Base-by-base conservation (phyloP, 2,797 vertebrate species). In the Rhodeus uyekii region DNA sequence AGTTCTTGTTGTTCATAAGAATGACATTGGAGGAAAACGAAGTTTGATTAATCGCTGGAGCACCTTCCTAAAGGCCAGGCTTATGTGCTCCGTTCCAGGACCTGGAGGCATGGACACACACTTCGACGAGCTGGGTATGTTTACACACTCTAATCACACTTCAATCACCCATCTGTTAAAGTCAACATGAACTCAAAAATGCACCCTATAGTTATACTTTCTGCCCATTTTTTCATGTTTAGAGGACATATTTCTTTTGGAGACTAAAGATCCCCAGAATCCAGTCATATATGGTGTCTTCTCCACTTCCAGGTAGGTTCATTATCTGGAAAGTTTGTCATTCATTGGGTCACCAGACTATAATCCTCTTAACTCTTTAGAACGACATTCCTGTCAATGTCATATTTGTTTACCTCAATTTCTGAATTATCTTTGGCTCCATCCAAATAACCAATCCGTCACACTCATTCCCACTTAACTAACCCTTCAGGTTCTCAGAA, bases 21-120 rank as follows among this genome's bases (percentile, higher is more conserved):
- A 97, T 0, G 96, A 97, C 0, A 87, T 93, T 0, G 96, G 96
- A 1, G 96, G 96, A 14, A 96, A 92, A 85, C 93, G 91, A 84
- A 94, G 96, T 85, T 94, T 97, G 86, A 97, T 96, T 88, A 96
- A 97, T 89, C 95, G 96, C 19, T 97, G 96, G 96, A 97, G 94
- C 84, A 97, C 96, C 80, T 95, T 95, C 90, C 92, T 95, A 24
- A 95, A 95, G 86, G 94, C 94, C 67, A 68, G 94, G 48, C 90
- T 97, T 76, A 90, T 97, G 53, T 97, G 96, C 77, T 96, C 96
- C 1, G 92, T 96, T n/a, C 93, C 96, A 0, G 94, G 95, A 0
- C 93, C 90, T 0, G 94, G 93, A 3, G 95, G 95, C 73, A 92
- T 94, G 0, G 94, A 97, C 91, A 96, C 96, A 0, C 93, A 96